These are phyloP conservation scores for Calcarius lapponicus DNA, from an alignment of 2,797 vertebrate genomes.

Conservation along the genomic window DNA sequence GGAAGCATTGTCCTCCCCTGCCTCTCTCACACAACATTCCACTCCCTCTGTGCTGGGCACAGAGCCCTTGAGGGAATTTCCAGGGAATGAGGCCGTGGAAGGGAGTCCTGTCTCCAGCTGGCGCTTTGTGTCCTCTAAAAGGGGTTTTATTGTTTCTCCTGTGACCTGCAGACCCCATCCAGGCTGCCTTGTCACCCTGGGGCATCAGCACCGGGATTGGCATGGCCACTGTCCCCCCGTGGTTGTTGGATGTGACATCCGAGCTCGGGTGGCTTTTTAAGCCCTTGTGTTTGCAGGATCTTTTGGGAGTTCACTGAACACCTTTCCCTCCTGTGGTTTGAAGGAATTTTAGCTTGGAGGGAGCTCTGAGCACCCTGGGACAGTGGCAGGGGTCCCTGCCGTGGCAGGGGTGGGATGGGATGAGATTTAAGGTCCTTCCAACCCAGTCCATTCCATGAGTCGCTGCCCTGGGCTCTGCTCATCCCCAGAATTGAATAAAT, in stretches of 20 bases:
- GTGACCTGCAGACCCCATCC: background rate
- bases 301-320: accelerated
- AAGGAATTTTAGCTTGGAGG: background rate
- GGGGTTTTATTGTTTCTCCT: accelerated
- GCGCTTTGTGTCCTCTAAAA: accelerated
- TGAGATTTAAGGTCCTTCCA: background rate
- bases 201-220: accelerated
- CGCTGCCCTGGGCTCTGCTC: accelerated
- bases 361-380: background rate
- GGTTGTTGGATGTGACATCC: too few relatives aligned
- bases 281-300: accelerated
- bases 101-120: background rate
- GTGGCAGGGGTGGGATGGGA: background rate
- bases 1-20: accelerated
- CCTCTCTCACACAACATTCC: accelerated
- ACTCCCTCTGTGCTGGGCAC: background rate
- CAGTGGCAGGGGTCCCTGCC: background rate
- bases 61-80: background rate
- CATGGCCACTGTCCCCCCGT: accelerated
- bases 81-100: accelerated
- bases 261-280: accelerated
- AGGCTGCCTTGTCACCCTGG: background rate
- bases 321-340: background rate
- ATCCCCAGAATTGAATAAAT: background rate
- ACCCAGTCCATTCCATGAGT: accelerated